Base-by-base conservation (phyloP, 2,797 vertebrate genomes). In the Periophthalmus magnuspinnatus region DNA sequence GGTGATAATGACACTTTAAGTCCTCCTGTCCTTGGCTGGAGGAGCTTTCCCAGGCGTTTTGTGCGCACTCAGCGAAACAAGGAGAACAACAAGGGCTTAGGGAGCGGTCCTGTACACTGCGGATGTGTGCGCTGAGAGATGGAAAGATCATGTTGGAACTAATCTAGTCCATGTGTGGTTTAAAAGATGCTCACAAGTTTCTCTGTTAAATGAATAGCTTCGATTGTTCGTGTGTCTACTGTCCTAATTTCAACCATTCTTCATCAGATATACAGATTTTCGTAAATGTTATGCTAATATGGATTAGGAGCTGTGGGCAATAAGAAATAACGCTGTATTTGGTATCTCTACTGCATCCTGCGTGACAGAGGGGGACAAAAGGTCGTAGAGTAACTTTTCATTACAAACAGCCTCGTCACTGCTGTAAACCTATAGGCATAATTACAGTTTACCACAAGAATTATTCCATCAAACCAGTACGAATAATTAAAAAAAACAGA, bases 21-120 rank as follows among this genome's bases (percentile, higher is more conserved):
- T 85, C 75, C 74, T 78, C 74, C 75, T 38, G 77, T 77, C 84
- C 81, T 85, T 86, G 86, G 81, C 84, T 78, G 28, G 0, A 45
- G 58, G 73, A 83, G 10, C 76, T 86, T 89, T 89, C 88, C 84
- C 86, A 89, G 83, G 82, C 81, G 77, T 84, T 73, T 66, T 75
- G 58, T 78, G 87, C 85, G 60, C 69, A 55, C 65, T 89, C 84
- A 90, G 84, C 84, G 34, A 74, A 69, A 88, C 73, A 28, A 65
- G 68, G 47, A 69, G 81, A 81, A 77, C 74, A 86, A 83, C 80
- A 84, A 82, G 79, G 79, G 81, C 80, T 74, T 2, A 6, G 77
- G 84, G 83, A 87, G 68, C 57, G 5, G 0, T 63, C 78, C 70
- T 22, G 22, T 36, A 70, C 58, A 71, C 73, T 71, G 62, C 64